Percentiles rank a stretch among this genome's conserved stretches.
Evolutionary conservation across 2,113 vertebrate species (phyloP).

Genomic region (Arenaria interpres): DNA sequence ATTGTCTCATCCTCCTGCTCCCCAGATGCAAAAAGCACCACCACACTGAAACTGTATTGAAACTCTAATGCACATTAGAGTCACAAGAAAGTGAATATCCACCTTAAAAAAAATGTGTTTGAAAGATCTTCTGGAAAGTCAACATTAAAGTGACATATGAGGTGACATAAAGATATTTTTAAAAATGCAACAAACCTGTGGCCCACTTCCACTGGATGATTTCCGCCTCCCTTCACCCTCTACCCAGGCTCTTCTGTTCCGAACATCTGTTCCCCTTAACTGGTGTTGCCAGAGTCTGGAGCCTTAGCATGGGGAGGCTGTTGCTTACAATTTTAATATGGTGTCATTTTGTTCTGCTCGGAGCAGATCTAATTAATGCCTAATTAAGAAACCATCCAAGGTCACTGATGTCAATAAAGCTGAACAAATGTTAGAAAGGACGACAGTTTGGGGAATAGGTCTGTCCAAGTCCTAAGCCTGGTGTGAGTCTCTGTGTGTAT

Average conservation of each 20-base stretch:
- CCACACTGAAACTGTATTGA: neutral
- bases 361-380: neutral
- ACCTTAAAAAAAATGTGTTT: neutral
- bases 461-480: neutral
- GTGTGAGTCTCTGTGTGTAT: neutral
- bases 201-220: neutral
- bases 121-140: neutral
- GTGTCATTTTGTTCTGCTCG: neutral
- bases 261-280: neutral
- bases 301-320: neutral
- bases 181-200: neutral
- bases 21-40: neutral
- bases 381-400: conserved; percentile 1
- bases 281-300: neutral
- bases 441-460: neutral
- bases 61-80: neutral
- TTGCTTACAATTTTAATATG: neutral
- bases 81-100: neutral
- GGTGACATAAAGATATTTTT: neutral
- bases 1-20: neutral
- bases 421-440: neutral
- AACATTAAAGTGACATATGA: neutral
- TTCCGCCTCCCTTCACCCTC: neutral
- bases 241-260: neutral
- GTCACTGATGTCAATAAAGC: neutral